A percentile compares a stretch with the other conserved stretches of the same genome.
These are phyloP conservation scores for Phoenicopterus ruber DNA, from an alignment of 2,113 vertebrate genomes.

Conservation along the genomic window DNA sequence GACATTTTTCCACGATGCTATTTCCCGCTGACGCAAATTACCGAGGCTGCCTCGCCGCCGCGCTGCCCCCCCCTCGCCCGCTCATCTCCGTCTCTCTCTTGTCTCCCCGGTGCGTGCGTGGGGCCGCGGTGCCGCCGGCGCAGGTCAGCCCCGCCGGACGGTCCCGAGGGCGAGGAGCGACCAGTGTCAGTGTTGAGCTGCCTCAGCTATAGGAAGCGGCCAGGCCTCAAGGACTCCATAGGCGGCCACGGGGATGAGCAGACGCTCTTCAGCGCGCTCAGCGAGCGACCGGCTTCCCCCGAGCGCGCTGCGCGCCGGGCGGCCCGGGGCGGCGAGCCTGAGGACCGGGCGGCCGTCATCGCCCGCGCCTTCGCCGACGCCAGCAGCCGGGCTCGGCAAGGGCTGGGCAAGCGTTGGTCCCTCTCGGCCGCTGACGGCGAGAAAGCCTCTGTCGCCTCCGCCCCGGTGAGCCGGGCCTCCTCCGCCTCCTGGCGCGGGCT, in stretches of 20 bases:
- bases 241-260: conserved; percentile 81
- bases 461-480: conserved; percentile 72
- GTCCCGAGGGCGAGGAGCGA: conserved; percentile 80
- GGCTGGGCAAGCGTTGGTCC: conserved; percentile 83
- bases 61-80: neutral
- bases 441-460: conserved; percentile 74
- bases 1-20: conserved; percentile 59
- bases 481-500: conserved; percentile 75
- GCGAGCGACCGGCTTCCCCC: conserved; percentile 77
- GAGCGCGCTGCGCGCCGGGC: conserved; percentile 75
- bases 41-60: conserved; percentile 2
- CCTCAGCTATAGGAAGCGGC: conserved; percentile 91
- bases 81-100: neutral
- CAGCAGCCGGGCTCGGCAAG: conserved; percentile 73
- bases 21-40: conserved; percentile 69
- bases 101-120: neutral
- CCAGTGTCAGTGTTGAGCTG: conserved; percentile 86
- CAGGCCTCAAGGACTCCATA: conserved; percentile 85
- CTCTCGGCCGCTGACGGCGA: conserved; percentile 79
- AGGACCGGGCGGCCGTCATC: conserved; percentile 73
- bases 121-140: neutral
- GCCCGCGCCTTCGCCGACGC: conserved; percentile 81
- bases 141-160: conserved; percentile 79
- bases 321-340: conserved; percentile 60
- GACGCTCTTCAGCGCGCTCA: conserved; percentile 83